Evolutionary conservation across 2,888 invertebrate species (phyloP), one percentile per base, ranked within the genome.

Genomic region (Acrocyrtus sp.): DNA sequence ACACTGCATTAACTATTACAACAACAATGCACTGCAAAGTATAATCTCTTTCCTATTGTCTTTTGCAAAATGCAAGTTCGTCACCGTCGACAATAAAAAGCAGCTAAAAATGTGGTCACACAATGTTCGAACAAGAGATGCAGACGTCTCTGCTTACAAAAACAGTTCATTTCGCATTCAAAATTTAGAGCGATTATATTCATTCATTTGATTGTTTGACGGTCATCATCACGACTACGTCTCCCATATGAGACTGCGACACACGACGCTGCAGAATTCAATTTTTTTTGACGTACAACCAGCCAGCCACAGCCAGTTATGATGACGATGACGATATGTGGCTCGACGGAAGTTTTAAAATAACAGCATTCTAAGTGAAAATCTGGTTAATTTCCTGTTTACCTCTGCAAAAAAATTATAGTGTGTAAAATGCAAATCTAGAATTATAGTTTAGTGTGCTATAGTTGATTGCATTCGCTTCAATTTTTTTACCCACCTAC

Each of bases 371-470:
- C n/a, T 54, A 21, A 63, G 57, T 63, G 70, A 70, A 69, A 70
- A 57, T 69, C 62, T 70, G 41, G 60, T 58, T 62, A 41, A 50
- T 70, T 70, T 70, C 70, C 70, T 70, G 63, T 70, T 70, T 63
- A 63, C 63, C 63, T 63, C 50, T 24, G 58, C 51, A 63, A 48
- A 50, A 57, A 63, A 8, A 19, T n/a, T 19, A 47, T n/a, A 47
- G 10, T 22, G 22, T 48, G 21, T 22, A 41, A 53, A 12, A 65
- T 24, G 47, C 56, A 65, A 56, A 56, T 34, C 29, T 47, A 56
- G 56, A 48, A 47, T 62, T 39, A 39, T 58, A 69, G 69, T 56
- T 56, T 61, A 69, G 39, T 69, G 56, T 62, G 62, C 61, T 69
- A 69, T 39, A 39, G 8, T 12, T 10, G 6, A 39, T 39, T 39